Evolutionary conservation across 1,140 invertebrate species (phyloP).

Genomic region (Drosophila tsacasi): DNA sequence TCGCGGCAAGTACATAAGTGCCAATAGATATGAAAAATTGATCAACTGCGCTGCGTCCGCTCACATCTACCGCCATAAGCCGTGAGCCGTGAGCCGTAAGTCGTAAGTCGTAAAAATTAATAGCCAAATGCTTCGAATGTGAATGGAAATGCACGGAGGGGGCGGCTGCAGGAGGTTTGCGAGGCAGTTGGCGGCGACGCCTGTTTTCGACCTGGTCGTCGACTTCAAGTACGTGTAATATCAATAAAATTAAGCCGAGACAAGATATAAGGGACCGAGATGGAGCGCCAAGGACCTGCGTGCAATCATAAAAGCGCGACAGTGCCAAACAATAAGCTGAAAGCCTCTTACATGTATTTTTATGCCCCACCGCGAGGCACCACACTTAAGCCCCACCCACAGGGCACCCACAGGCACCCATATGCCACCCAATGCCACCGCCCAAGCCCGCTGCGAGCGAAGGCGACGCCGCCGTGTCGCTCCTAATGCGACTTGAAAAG

Average conservation of each 20-base stretch:
- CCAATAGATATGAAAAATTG: slow-evolving; percentile 49
- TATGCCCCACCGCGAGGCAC: slow-evolving; percentile 52
- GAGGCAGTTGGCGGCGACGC: no score
- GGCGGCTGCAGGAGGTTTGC: no score
- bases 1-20: slow-evolving; percentile 31
- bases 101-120: slow-evolving; percentile 52
- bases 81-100: slow-evolving; percentile 41
- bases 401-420: not conserved
- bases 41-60: slow-evolving; percentile 29
- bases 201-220: slow-evolving; percentile 51
- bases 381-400: not conserved
- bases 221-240: slow-evolving; percentile 76
- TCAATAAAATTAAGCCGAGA: slow-evolving; percentile 78
- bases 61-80: slow-evolving; percentile 1
- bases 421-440: not conserved
- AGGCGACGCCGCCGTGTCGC: slow-evolving; percentile 44
- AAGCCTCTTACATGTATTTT: slow-evolving; percentile 82
- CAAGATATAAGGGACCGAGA: slow-evolving; percentile 24
- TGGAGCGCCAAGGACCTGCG: slow-evolving; percentile 21
- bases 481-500: slow-evolving; percentile 81
- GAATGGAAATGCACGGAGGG: slow-evolving; percentile 2
- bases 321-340: slow-evolving; percentile 79
- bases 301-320: slow-evolving; percentile 72
- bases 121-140: slow-evolving; percentile 33
- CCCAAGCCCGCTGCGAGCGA: slow-evolving; percentile 2